These are phyloP conservation scores for Drosophila bipectinata DNA, from an alignment of 1,140 invertebrate genomes.

Conservation along the genomic window DNA sequence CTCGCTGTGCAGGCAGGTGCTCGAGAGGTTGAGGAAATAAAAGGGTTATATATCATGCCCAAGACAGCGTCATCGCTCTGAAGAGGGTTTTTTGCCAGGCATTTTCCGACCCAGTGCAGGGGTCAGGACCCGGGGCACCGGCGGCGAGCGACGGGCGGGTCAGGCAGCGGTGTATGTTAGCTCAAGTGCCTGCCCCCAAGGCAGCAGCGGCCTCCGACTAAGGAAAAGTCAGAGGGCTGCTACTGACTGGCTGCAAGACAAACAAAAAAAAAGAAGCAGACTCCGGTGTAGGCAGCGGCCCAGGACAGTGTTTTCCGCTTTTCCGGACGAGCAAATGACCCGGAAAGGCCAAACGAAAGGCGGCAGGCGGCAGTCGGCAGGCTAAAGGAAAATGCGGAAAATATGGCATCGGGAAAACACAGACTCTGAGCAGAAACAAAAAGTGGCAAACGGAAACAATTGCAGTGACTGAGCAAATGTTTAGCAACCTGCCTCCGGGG, in stretches of 20 bases:
- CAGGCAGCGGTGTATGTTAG: constrained; percentile 41
- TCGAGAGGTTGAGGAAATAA: constrained; percentile 34
- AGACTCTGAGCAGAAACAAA: constrained; percentile 25
- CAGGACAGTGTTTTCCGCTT: constrained; percentile 53
- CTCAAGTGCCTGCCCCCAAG: constrained; percentile 65
- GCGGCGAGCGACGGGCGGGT: background rate
- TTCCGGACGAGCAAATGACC: constrained; percentile 73
- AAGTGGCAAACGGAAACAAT: constrained; percentile 68
- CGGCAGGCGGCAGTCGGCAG: constrained; percentile 31
- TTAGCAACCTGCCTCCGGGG: constrained; percentile 66
- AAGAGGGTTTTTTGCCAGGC: constrained; percentile 48
- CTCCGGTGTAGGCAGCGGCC: constrained; percentile 18
- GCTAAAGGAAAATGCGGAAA: constrained; percentile 52
- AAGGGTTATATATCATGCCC: constrained; percentile 72
- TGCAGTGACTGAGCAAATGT: constrained; percentile 76
- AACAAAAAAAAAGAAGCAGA: background rate
- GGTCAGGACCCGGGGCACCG: constrained; percentile 9
- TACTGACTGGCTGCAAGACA: background rate
- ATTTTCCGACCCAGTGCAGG: constrained; percentile 15
- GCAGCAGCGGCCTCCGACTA: constrained; percentile 39
- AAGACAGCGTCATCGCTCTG: constrained; percentile 55
- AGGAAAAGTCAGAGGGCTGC: constrained; percentile 18
- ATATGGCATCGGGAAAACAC: constrained; percentile 32
- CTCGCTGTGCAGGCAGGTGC: constrained; percentile 50
- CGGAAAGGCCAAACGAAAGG: constrained; percentile 71